Percentiles rank a stretch among this genome's conserved stretches.
These are phyloP conservation scores for Drosophila diplacantha DNA, from an alignment of 2,888 invertebrate species.

Conservation along the genomic window DNA sequence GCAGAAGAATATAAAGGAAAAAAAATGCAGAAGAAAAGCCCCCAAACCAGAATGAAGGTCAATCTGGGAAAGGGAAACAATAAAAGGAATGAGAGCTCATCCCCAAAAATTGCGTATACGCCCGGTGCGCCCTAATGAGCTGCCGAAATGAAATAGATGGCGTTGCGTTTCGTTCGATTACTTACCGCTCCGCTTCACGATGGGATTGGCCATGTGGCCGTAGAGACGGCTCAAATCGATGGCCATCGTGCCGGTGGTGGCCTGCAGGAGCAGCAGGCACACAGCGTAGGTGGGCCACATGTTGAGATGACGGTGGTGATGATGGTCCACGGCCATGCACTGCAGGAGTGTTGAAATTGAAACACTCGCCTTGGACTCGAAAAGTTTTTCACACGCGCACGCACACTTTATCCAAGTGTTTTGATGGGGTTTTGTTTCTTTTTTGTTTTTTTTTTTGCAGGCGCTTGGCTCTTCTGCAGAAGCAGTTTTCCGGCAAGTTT, in stretches of 20 bases:
- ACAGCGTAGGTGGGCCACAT: slow-evolving; percentile 80
- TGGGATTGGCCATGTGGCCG: slow-evolving; percentile 81
- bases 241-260: slow-evolving; percentile 79
- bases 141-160: slow-evolving; percentile 15
- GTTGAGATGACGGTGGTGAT: slow-evolving; percentile 61
- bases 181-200: slow-evolving; percentile 78
- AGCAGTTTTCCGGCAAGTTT: slow-evolving; percentile 31
- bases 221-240: slow-evolving; percentile 90
- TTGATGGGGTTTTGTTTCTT: slow-evolving; percentile 22
- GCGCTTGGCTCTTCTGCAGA: slow-evolving; percentile 9
- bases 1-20: slow-evolving; percentile 2
- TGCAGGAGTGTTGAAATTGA: slow-evolving; percentile 48
- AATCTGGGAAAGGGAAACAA: slow-evolving; percentile 6
- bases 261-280: slow-evolving; percentile 82
- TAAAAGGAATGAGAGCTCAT: not conserved
- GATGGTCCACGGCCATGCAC: slow-evolving; percentile 60
- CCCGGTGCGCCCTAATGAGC: slow-evolving; percentile 38
- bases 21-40: slow-evolving; percentile 5
- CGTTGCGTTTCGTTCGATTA: slow-evolving; percentile 36
- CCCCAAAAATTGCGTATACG: slow-evolving; percentile 14
- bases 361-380: slow-evolving; percentile 34
- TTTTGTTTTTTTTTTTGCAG: slow-evolving; percentile 1
- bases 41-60: slow-evolving; percentile 10
- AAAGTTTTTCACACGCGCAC: slow-evolving; percentile 57
- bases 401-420: slow-evolving; percentile 60